Percentiles rank a stretch among this genome's conserved stretches.
These are phyloP conservation scores for Drosophila basisetae DNA, from an alignment of 2,888 invertebrate species.

Conservation along the genomic window DNA sequence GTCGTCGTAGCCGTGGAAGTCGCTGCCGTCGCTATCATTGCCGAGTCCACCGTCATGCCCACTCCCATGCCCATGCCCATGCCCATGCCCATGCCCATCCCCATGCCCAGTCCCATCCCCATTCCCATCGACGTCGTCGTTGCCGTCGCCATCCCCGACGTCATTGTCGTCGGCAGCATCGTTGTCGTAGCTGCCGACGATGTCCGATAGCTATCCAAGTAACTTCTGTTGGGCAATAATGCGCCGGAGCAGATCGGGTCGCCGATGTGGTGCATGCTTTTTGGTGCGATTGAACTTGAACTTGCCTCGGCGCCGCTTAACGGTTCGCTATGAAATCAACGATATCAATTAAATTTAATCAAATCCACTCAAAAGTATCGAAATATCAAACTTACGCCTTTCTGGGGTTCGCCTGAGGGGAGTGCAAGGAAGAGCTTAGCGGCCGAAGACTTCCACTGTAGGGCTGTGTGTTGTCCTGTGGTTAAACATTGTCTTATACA, in stretches of 20 bases:
- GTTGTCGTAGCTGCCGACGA: constrained; percentile 86
- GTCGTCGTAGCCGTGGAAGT: constrained; percentile 78
- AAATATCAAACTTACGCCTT: constrained; percentile 86
- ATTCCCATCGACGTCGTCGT: constrained; percentile 81
- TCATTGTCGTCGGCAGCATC: constrained; percentile 86
- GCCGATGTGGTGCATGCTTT: constrained; percentile 91
- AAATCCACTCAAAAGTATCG: background rate
- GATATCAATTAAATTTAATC: background rate
- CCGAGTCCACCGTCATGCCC: constrained; percentile 69
- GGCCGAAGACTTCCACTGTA: constrained; percentile 87
- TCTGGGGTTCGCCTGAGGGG: constrained; percentile 86
- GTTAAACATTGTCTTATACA: constrained; percentile 86
- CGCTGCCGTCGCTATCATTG: constrained; percentile 74
- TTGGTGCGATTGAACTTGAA: constrained; percentile 95
- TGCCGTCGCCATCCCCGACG: constrained; percentile 82
- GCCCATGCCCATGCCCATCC: constrained; percentile 72
- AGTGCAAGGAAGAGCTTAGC: constrained; percentile 87
- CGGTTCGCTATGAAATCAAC: constrained; percentile 72
- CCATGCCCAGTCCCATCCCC: constrained; percentile 64
- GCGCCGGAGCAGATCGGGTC: constrained; percentile 85
- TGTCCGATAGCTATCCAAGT: constrained; percentile 86
- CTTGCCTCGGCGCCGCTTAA: constrained; percentile 85
- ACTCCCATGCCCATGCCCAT: constrained; percentile 76
- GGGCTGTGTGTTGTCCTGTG: constrained; percentile 85
- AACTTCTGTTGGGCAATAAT: constrained; percentile 86